phyloP scores from a whole-genome alignment of 2,797 vertebrate species.

The Nasua narica region DNA sequence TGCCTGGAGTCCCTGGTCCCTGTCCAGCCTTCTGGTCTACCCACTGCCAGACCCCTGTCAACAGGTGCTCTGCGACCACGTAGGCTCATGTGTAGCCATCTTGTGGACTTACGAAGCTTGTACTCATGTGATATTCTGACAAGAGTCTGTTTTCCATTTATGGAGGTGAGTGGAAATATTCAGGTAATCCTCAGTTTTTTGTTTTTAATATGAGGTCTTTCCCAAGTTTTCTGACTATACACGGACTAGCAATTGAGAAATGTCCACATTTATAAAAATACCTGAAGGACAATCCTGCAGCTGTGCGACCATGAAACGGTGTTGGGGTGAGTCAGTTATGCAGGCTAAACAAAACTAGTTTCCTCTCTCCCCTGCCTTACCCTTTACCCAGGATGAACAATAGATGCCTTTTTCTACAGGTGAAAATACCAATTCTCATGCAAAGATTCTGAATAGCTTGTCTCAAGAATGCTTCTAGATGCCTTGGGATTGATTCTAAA shows the following conservation, averaged over 20 bases:
- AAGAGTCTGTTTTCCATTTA: neutral
- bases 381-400: too few species aligned
- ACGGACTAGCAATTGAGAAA: neutral
- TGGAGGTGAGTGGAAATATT: neutral
- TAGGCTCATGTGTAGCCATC: neutral
- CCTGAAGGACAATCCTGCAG: fast-evolving
- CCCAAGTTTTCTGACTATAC: neutral
- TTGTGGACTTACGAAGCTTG: neutral
- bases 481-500: neutral
- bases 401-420: neutral
- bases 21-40: neutral
- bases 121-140: neutral
- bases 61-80: fast-evolving
- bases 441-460: neutral
- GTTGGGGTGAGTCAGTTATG: fast-evolving
- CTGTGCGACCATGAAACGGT: fast-evolving
- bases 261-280: neutral
- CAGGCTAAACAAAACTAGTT: too few species aligned
- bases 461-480: neutral
- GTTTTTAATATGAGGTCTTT: neutral
- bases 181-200: neutral
- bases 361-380: neutral
- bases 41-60: neutral
- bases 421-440: neutral
- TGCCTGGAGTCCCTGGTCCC: neutral